These are phyloP conservation scores for Montipora sp. DNA, from an alignment of 64 coral and sea anemone genomes.

Conservation along the genomic window DNA sequence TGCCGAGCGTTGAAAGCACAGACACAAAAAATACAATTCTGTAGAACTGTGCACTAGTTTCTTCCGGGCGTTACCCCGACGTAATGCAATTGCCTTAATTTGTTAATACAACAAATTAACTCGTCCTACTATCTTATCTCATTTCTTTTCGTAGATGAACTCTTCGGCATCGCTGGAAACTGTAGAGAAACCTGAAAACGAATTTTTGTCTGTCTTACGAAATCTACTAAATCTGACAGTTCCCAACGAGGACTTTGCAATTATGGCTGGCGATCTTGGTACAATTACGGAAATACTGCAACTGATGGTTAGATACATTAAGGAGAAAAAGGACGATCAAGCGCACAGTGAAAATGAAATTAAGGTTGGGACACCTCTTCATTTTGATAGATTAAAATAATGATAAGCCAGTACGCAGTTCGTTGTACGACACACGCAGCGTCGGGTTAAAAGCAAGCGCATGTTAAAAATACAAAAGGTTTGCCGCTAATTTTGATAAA, in stretches of 20 bases:
- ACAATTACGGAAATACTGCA: slow-evolving; percentile 50
- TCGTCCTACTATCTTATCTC: not conserved
- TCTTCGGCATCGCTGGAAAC: not conserved
- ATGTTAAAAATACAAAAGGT: too few species aligned
- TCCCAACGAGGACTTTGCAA: slow-evolving; percentile 19
- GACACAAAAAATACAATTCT: too few species aligned
- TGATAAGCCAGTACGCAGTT: too few species aligned
- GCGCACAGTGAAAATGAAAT: slow-evolving; percentile 37
- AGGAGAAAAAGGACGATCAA: slow-evolving; percentile 4
- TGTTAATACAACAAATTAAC: too few species aligned
- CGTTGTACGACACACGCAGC: too few species aligned
- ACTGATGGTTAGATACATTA: slow-evolving; percentile 10
- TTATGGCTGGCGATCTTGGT: slow-evolving; percentile 47
- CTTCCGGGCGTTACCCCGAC: too few species aligned
- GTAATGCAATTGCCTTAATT: too few species aligned
- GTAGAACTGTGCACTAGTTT: too few species aligned
- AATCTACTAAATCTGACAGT: slow-evolving; percentile 1
- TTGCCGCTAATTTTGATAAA: too few species aligned
- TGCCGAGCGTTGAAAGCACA: too few species aligned
- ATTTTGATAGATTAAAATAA: not conserved
- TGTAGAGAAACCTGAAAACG: not conserved
- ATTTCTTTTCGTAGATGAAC: not conserved
- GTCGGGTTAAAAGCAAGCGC: too few species aligned
- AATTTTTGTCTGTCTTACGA: slow-evolving; percentile 8
- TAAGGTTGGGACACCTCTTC: not conserved